Evolutionary conservation across 2,113 vertebrate species (phyloP), one percentile per base, ranked within the genome.

Genomic region (Panthera leo): DNA sequence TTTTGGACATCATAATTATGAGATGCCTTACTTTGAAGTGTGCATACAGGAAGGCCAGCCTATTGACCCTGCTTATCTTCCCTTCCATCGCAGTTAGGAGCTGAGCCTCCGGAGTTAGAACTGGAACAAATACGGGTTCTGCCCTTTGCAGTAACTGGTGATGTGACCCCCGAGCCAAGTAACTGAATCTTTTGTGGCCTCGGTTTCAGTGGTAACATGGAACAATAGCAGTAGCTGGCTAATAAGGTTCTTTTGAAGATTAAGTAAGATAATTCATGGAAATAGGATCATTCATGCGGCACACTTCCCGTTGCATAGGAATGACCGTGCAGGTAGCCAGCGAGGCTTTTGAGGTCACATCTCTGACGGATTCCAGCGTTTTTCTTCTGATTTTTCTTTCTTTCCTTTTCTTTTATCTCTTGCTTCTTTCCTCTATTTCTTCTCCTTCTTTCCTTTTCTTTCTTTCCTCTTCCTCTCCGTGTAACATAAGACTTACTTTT

Each of bases 271-370:
- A n/a, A 75, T 85, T 73, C 31, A 2, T 16, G 11, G 61, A 85
- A 91, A 76, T 68, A 29, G 71, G n/a, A 18, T 45, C 27, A 8
- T 85, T 67, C 42, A 11, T 21, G 31, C 14, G 18, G 76, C 16
- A 19, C 19, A 13, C 53, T 42, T 90, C 45, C 91, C 27, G 75
- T 12, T 21, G 2, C 61, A 3, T 2, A 2, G 45, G 14, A 78
- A 11, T 0, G 11, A 29, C 34, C 12, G 7, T 39, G 19, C n/a
- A 11, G 80, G 21, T 45, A 15, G 31, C 67, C 27, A 16, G 13
- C 7, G 1, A 10, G 7, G 7, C 55, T 36, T 8, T 51, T 8
- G 12, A 48, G 7, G 8, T 27, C 6, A 6, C 42, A 6, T 4
- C 61, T 39, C 7, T 1, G 48, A 68, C 15, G 0, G 5, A 5